Evolutionary conservation across 2,888 invertebrate species (phyloP), one percentile per base, ranked within the genome.

Genomic region (Sericinus montela): DNA sequence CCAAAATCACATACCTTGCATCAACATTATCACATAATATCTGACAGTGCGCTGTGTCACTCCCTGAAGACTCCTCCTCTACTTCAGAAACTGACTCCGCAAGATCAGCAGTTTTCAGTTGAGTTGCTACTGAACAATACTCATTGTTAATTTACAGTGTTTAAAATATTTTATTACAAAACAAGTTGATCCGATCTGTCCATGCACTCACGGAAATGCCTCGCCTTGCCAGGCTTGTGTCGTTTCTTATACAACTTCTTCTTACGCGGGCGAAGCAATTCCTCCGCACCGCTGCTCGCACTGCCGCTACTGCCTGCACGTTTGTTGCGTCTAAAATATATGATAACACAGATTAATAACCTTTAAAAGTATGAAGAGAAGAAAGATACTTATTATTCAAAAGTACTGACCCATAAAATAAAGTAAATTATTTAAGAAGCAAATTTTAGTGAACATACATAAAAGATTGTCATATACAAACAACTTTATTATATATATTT

Each of bases 221-320:
- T 73, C 51, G 74, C 51, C 63, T 87, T 88, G 65, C 68, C 69
- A 52, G 80, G 86, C 71, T 92, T 92, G 61, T 91, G 92, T 29
- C 92, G 87, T 72, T 93, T 93, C 63, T 92, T 89, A 63, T 92
- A 85, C 8, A 92, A 85, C 67, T 93, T 93, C 62, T 89, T 92
- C 80, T 83, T 91, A 70, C 89, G 91, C 53, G 89, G 89, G 1
- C 89, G 76, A 56, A 87, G 63, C 45, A 86, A 42, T 54, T 89
- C 89, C 45, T 89, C 89, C 0, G 87, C 85, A 14, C 89, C 89
- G 54, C 89, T 89, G 60, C 89, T 89, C 1, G 78, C 85, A 52
- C 89, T 88, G 29, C 89, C 89, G 44, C 88, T 88, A 65, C 87
- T 88, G 42, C 87, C 89, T 0, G 85, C 85, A 34, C 88, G 87